These are phyloP conservation scores for Eucriotettix oculatus DNA, from an alignment of 2,888 invertebrate species.

Conservation along the genomic window DNA sequence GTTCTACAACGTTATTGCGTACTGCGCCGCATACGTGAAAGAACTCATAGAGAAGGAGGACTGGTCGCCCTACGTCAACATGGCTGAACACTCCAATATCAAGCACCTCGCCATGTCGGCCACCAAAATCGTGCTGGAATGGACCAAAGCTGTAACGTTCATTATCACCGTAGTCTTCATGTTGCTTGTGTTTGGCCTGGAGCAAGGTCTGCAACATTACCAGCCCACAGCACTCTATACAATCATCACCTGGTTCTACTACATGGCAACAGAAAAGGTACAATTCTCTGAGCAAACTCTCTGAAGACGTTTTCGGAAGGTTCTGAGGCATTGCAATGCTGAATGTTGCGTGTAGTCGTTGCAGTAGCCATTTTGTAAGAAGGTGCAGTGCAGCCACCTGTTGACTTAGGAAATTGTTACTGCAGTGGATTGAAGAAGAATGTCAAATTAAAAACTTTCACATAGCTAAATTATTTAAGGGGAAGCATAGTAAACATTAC, in stretches of 20 bases:
- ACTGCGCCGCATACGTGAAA: slow-evolving; percentile 57
- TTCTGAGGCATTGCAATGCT: no score
- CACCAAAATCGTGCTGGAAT: slow-evolving; percentile 62
- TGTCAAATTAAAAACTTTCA: no score
- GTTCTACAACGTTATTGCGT: slow-evolving; percentile 68
- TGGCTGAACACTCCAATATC: slow-evolving; percentile 52
- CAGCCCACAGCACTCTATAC: slow-evolving; percentile 50
- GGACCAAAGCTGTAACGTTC: slow-evolving; percentile 68
- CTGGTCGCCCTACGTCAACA: slow-evolving; percentile 59
- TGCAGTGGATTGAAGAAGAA: no score
- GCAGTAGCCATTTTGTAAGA: no score
- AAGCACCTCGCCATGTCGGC: slow-evolving; percentile 67
- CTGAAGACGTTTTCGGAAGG: no score
- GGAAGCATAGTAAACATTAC: no score
- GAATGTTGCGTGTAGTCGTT: no score
- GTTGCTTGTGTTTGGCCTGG: slow-evolving; percentile 54
- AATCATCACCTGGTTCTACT: slow-evolving; percentile 47
- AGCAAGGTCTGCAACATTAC: slow-evolving; percentile 58
- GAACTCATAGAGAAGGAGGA: slow-evolving; percentile 57
- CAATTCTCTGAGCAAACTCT: no score
- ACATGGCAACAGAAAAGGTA: slow-evolving; percentile 52
- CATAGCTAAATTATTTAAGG: no score
- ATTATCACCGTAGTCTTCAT: slow-evolving; percentile 61
- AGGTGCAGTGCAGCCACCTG: no score
- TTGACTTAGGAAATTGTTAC: no score